phyloP scores from a whole-genome alignment of 2,797 vertebrate species.

The Chromobotia macracanthus region DNA sequence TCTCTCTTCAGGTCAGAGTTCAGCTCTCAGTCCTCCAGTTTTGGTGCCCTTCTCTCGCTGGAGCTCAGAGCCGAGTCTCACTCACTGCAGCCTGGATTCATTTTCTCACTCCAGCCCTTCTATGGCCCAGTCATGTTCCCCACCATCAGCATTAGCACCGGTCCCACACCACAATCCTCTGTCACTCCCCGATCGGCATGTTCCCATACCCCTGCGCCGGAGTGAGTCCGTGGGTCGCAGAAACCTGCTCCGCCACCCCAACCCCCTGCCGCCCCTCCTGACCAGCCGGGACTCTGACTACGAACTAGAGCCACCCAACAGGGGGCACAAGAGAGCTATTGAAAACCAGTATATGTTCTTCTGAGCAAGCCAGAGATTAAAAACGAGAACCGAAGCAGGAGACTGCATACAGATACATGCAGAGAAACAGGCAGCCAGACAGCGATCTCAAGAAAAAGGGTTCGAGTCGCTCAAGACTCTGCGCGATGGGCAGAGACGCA shows the following conservation, averaged over 20 bases:
- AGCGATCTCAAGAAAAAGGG: neutral
- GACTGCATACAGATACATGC: neutral
- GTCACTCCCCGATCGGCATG: conserved; percentile 64
- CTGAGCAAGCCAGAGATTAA: conserved; percentile 67
- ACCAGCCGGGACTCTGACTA: conserved; percentile 87
- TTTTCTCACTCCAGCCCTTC: conserved; percentile 16
- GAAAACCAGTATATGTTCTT: conserved; percentile 96
- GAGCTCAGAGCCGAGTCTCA: conserved; percentile 83
- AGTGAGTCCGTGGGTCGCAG: conserved; percentile 76
- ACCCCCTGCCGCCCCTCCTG: conserved; percentile 66
- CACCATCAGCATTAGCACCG: conserved; percentile 62
- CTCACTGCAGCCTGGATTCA: conserved; percentile 67
- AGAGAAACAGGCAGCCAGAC: conserved; percentile 7
- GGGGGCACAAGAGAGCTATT: conserved; percentile 86
- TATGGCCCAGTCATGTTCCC: conserved; percentile 68
- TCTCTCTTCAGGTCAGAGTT: conserved; percentile 69
- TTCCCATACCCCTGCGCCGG: conserved; percentile 71
- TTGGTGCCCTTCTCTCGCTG: conserved; percentile 85
- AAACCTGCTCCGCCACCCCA: conserved; percentile 59
- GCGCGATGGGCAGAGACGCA: neutral
- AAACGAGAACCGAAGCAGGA: neutral
- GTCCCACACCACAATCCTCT: conserved; percentile 7
- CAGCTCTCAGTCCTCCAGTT: conserved; percentile 67
- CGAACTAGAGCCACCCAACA: conserved; percentile 83
- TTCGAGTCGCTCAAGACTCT: neutral